These are phyloP conservation scores for Acrobasis repandana DNA, from an alignment of 2,888 invertebrate species.

Conservation along the genomic window DNA sequence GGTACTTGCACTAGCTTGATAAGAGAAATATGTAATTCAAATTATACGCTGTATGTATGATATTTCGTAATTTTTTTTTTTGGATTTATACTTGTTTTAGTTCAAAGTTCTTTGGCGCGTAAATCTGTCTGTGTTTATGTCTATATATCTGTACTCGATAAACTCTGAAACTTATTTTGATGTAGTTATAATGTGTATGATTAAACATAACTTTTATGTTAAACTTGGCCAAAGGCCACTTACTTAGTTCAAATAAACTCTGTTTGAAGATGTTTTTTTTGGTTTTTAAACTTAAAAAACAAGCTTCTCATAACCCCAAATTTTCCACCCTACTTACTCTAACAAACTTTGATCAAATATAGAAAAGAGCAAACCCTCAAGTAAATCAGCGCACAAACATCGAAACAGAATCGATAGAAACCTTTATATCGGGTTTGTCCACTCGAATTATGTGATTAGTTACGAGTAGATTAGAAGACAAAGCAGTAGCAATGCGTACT, in stretches of 20 bases:
- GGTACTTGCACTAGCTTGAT: not conserved
- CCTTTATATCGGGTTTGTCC: conserved; percentile 4
- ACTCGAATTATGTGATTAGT: conserved; percentile 13
- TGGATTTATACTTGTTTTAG: no score
- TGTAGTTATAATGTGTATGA: no score
- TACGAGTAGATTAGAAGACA: not conserved
- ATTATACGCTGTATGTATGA: not conserved
- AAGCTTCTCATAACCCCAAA: not conserved
- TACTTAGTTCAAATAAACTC: no score
- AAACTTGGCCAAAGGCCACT: no score
- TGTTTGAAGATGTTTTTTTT: not conserved
- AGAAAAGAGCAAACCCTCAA: conserved; percentile 76
- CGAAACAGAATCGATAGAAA: conserved; percentile 56
- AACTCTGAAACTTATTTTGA: no score
- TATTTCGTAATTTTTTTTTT: no score
- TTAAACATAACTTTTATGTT: no score
- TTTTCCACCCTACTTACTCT: not conserved
- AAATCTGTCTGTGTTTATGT: no score
- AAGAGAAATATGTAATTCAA: not conserved
- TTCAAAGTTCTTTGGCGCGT: no score
- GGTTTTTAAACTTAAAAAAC: not conserved
- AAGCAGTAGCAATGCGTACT: no score
- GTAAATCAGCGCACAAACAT: conserved; percentile 61
- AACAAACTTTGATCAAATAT: conserved; percentile 59
- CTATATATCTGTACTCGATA: no score